Conservation (phyloP, 2,113 vertebrate species). For the Connochaetes taurinus region DNA sequence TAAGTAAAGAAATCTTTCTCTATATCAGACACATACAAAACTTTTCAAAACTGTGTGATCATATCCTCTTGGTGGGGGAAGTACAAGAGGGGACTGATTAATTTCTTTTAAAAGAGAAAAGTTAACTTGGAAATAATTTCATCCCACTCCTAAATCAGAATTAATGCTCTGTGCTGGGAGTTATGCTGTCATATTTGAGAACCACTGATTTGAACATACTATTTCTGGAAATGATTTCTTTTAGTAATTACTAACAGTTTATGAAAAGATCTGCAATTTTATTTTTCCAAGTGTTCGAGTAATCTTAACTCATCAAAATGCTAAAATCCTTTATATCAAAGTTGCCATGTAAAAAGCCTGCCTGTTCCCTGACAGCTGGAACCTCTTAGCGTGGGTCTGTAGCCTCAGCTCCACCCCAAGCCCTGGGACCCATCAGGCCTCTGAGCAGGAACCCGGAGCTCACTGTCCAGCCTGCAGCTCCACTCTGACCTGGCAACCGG, state of each 20-base stretch:
- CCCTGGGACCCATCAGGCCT: neutral
- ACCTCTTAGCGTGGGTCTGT: neutral
- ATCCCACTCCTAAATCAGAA: constrained; percentile 9
- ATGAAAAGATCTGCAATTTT: constrained; percentile 55
- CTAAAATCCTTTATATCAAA: constrained; percentile 49
- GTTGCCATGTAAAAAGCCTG: constrained; percentile 34
- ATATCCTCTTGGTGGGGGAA: neutral
- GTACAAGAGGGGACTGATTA: neutral
- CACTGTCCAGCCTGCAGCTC: neutral
- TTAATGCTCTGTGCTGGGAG: constrained; percentile 25
- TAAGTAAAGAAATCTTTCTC: constrained; percentile 22
- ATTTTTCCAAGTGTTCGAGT: constrained; percentile 49
- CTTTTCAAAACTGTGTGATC: neutral
- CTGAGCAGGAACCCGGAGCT: neutral
- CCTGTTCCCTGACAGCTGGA: constrained; percentile 40
- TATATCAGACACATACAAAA: neutral
- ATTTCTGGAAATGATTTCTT: constrained; percentile 45
- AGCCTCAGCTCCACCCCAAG: neutral
- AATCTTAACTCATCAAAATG: constrained; percentile 63
- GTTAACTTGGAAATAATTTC: constrained; percentile 54
- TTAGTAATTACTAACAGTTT: constrained; percentile 63
- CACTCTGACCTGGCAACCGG: neutral
- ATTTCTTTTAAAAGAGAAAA: constrained; percentile 48
- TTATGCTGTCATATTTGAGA: constrained; percentile 41
- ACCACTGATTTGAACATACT: constrained; percentile 52